Evolutionary conservation across 1,140 invertebrate species (phyloP), one percentile per base, ranked within the genome.

Genomic region (Drosophila cardini): DNA sequence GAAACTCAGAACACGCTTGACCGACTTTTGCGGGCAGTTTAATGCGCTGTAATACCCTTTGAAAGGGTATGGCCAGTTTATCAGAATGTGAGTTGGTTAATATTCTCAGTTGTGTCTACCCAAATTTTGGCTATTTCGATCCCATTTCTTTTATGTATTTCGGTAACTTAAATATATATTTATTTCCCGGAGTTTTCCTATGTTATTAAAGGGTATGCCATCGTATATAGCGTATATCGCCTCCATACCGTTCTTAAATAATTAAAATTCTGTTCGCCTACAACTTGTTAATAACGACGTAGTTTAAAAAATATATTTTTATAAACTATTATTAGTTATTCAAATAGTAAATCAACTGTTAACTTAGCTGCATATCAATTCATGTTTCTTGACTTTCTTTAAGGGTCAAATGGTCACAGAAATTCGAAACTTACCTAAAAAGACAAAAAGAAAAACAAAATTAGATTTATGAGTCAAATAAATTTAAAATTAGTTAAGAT

Each of bases 391-490:
- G 45, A 32, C 1, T 11, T 11, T 8, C 4, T 21, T 5, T 15
- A 40, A 13, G 30, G 6, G 13, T 10, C 26, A 18, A 4, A 26
- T 1, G 9, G 10, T n/a, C 36, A n/a, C 8, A 30, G 9, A 56
- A 30, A 21, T 40, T 7, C 48, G 38, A 0, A 78, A 85, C 82
- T 85, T 85, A 85, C 78, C 81, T 85, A 16, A 80, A 84, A 26
- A n/a, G 52, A 40, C 34, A 61, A 58, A 7, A 26, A 48, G 7
- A 60, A 8, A 60, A 16, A 5, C 55, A 6, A 43, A 2, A 16
- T 3, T 38, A 26, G 52, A 57, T 18, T 40, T 38, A 21, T 7
- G 38, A 38, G 36, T n/a, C n/a, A 36, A 7, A 10, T 16, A 36
- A 9, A 53, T 34, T 34, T 13, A 32, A 6, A 30, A 34, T 18